Evolutionary conservation across 1,140 invertebrate genomes (phyloP), one percentile per base, ranked within the genome.

Genomic region (Luehdorfia chinensis): DNA sequence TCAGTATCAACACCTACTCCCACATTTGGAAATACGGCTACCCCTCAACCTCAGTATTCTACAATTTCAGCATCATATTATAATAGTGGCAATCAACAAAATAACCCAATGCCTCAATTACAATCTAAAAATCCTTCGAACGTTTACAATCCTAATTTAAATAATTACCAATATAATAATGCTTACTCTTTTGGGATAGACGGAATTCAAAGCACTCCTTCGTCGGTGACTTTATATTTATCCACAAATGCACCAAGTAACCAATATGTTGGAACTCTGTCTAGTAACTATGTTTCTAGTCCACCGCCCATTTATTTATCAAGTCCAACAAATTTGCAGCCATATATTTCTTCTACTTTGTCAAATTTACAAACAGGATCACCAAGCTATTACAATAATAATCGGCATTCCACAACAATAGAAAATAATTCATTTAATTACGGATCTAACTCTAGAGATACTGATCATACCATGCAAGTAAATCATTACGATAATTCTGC

Each of bases 401-500:
- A 70, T 15, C 67, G 64, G 53, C 47, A 68, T 8, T 65, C 66
- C 5, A 54, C 59, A 32, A 79, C 68, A 2, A 43, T 66, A 7
- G 63, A 54, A 8, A 76, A 56, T 48, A 75, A 68, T 55, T 27
- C 37, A 15, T 14, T 55, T 6, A 62, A 44, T 45, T 79, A 75
- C 31, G 73, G 74, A 9, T 67, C 49, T 28, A 70, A 60, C 46
- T 69, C 73, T 32, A 32, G 47, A 25, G 67, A 59, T 44, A 85
- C 8, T 16, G 25, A 30, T 43, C 25, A 87, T 49, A 75, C 74
- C 50, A 72, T 86, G 50, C 73, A 79, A 49, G 77, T 83, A 33
- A 80, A 87, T 58, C 84, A 87, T 58, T 88, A 84, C 55, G 76
- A 85, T 53, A 87, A 87, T 52, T 72, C 79, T 27, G 73, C 59